Evolutionary conservation across 2,113 vertebrate genomes (phyloP).

Genomic region (Rattus norvegicus): DNA sequence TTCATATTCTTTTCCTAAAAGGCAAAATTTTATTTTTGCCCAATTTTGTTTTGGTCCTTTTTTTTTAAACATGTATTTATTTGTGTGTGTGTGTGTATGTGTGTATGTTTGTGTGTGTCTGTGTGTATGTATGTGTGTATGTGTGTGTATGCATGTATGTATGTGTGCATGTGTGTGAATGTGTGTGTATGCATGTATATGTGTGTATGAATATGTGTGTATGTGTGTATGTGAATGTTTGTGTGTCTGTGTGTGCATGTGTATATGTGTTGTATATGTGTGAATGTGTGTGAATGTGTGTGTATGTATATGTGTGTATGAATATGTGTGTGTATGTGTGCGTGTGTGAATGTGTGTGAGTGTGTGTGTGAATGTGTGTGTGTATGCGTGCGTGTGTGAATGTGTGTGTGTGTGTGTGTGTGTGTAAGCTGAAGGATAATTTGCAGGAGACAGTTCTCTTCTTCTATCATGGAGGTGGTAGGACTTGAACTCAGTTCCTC

Average conservation of each 20-base stretch:
- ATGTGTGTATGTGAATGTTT: background rate
- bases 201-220: background rate
- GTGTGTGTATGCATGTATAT: background rate
- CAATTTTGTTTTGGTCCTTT: background rate
- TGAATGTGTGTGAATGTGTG: background rate
- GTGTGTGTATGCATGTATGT: background rate
- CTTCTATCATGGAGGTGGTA: background rate
- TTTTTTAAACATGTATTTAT: background rate
- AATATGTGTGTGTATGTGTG: background rate
- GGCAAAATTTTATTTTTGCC: background rate
- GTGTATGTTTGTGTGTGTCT: background rate
- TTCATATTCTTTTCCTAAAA: background rate
- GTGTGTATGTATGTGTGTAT: background rate
- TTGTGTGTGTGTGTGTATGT: background rate
- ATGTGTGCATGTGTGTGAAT: background rate
- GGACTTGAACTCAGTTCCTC: background rate
- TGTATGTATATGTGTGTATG: background rate
- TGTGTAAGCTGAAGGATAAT: too few relatives aligned
- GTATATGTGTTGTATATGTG: background rate
- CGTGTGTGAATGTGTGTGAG: rapidly evolving
- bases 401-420: too few relatives aligned
- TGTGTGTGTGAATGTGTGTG: background rate
- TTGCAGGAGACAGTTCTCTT: background rate
- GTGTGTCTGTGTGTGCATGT: too few relatives aligned
- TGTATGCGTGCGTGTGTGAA: too few relatives aligned